phyloP scores from a whole-genome alignment of 2,888 invertebrate genomes.

The Campaea margaritaria region DNA sequence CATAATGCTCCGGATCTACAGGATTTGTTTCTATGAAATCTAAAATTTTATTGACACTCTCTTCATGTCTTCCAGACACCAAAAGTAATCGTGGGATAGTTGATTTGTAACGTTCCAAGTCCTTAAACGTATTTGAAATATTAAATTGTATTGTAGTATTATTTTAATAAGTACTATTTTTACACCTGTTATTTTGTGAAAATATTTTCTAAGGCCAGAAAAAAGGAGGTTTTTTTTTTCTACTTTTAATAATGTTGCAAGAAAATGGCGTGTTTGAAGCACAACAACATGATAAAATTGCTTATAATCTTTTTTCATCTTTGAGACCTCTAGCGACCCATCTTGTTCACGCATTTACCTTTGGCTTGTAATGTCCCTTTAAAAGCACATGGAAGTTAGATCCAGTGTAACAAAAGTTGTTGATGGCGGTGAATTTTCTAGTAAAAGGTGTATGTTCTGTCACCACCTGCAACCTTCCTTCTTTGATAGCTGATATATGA shows the following conservation, averaged over 20 bases:
- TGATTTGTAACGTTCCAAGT: slow-evolving; percentile 43
- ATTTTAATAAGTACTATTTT: too few relatives aligned
- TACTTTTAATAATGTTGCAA: too few relatives aligned
- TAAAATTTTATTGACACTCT: slow-evolving; percentile 62
- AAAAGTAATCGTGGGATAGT: slow-evolving; percentile 76
- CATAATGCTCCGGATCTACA: slow-evolving; percentile 76
- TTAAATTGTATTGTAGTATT: too few relatives aligned
- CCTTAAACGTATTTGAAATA: too few relatives aligned
- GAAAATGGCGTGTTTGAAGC: too few relatives aligned
- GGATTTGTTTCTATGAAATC: slow-evolving; percentile 53
- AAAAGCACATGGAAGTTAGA: slow-evolving; percentile 54
- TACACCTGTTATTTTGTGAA: too few relatives aligned
- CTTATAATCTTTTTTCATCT: too few relatives aligned
- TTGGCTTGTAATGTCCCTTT: slow-evolving; percentile 57
- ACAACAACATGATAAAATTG: too few relatives aligned
- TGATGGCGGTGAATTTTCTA: slow-evolving; percentile 55
- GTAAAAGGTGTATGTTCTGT: slow-evolving; percentile 51
- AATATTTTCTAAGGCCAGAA: too few relatives aligned
- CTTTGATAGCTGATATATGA: slow-evolving; percentile 45
- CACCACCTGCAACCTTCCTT: slow-evolving; percentile 54
- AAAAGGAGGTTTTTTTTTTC: too few relatives aligned
- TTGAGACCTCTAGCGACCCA: too few relatives aligned
- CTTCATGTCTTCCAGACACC: slow-evolving; percentile 83
- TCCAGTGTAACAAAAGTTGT: slow-evolving; percentile 55
- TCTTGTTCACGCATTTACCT: slow-evolving; percentile 48